Conservation (phyloP, 2,113 vertebrate species). For the Ciconia boyciana region DNA sequence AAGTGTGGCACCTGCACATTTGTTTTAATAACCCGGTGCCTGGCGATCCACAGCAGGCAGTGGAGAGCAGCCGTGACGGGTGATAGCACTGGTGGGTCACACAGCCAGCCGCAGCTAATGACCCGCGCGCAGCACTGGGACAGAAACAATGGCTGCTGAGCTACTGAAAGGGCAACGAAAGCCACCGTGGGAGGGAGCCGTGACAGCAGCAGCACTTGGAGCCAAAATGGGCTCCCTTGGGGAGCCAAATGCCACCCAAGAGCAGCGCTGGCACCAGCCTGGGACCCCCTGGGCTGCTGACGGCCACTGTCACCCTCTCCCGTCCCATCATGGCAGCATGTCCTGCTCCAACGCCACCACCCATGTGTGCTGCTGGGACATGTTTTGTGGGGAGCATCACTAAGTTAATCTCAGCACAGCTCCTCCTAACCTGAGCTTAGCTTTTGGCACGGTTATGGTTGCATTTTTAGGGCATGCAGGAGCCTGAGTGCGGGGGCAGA, state of each 20-base stretch:
- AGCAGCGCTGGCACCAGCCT: not conserved
- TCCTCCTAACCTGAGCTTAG: not conserved
- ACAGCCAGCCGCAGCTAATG: not conserved
- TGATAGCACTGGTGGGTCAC: not conserved
- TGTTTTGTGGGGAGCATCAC: not conserved
- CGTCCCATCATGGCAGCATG: not conserved
- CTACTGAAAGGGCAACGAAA: not conserved
- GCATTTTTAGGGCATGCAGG: not conserved
- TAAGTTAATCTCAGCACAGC: not conserved
- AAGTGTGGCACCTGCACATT: constrained; percentile 18
- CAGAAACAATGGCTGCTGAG: not conserved
- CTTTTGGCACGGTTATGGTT: not conserved
- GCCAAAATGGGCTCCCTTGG: rapidly evolving
- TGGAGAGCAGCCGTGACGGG: not conserved
- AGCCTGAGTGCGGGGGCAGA: not conserved
- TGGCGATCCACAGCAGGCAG: not conserved
- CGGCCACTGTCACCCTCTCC: not conserved
- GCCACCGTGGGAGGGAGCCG: not conserved
- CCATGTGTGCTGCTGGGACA: not conserved
- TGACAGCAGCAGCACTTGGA: not conserved
- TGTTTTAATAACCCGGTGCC: not conserved
- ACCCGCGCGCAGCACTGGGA: not conserved
- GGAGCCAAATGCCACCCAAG: not conserved
- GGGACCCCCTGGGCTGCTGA: not conserved
- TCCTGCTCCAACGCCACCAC: not conserved